Base-by-base conservation (phyloP, 2,888 invertebrate species). In the Tetheella fluctuosa region DNA sequence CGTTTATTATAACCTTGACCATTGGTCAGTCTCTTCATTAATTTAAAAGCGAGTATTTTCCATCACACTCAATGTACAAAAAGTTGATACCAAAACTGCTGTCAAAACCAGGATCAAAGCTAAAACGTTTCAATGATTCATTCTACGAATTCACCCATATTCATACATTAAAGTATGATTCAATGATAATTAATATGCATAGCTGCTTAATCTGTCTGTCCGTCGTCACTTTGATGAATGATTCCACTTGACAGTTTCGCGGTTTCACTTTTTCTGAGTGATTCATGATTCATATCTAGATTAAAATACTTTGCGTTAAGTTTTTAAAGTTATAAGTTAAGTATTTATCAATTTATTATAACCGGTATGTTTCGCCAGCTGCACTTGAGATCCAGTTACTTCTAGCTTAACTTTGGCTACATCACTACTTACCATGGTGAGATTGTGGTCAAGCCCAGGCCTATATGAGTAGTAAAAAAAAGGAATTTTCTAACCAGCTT, bases 171-270 rank as follows among this genome's bases (percentile, higher is more conserved):
- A 34, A 62, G 61, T 63, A 65, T 72, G 76, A 76, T 70, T 80
- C 75, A 76, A 71, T 68, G 63, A 69, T 79, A 78, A 79, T 78
- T 78, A 74, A 65, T 66, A 65, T 69, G 67, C 73, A 71, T 79
- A 77, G 69, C 64, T 60, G 60, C 57, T 61, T 64, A 42, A 39
- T 72, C 77, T 63, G 79, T 75, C 77, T 64, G 77, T 77, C 72
- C 65, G 65, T 80, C 80, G 80, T 34, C 61, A 69, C 30, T 60
- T 69, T 85, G 85, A 86, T 84, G 69, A 73, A 86, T 84, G 81
- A 78, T 75, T 74, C 63, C 59, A 62, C 73, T 74, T 79, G 79
- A 78, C 83, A 79, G 79, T 69, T 74, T 60, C 64, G 63, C 64
- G 66, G 70, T 76, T 73, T 73, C 68, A 65, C 63, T 63, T 57